Evolutionary conservation across 2,888 invertebrate genomes (phyloP).

Genomic region (Mythimna vitellina): DNA sequence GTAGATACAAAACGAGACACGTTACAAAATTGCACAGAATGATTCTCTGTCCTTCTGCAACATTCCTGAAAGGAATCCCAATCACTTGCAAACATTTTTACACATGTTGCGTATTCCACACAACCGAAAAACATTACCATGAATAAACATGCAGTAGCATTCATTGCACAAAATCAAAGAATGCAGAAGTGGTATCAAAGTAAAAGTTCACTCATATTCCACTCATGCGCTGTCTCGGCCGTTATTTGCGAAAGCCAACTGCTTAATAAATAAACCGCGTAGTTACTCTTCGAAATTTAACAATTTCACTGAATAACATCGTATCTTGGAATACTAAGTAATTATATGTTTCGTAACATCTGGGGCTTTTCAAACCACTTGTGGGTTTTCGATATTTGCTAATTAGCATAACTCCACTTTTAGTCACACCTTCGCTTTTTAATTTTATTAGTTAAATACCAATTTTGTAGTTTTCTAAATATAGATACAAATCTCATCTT

Average conservation of each 20-base stretch:
- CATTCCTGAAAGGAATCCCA: conserved; percentile 24
- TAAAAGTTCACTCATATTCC: conserved; percentile 78
- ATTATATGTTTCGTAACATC: conserved; percentile 63
- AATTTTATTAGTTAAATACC: conserved; percentile 1
- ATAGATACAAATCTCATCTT: neutral
- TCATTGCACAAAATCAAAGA: conserved; percentile 61
- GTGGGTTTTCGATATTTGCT: conserved; percentile 38
- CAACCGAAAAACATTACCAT: conserved; percentile 39
- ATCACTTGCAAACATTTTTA: conserved; percentile 21
- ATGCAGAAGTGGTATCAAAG: conserved; percentile 62
- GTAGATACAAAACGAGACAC: neutral
- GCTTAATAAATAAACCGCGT: conserved; percentile 82
- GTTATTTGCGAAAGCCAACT: conserved; percentile 82
- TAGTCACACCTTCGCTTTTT: neutral
- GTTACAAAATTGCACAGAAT: neutral
- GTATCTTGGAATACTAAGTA: conserved; percentile 78
- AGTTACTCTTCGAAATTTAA: conserved; percentile 81
- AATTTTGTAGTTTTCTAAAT: too few species aligned
- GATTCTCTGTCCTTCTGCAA: neutral
- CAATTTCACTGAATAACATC: conserved; percentile 84
- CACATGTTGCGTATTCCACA: conserved; percentile 24
- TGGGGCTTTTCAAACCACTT: conserved; percentile 46
- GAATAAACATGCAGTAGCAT: conserved; percentile 44
- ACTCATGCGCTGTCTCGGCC: conserved; percentile 76
- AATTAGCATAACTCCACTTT: conserved; percentile 12